Evolutionary conservation across 2,113 vertebrate genomes (phyloP), one percentile per base, ranked within the genome.

Genomic region (Pseudonaja textilis): DNA sequence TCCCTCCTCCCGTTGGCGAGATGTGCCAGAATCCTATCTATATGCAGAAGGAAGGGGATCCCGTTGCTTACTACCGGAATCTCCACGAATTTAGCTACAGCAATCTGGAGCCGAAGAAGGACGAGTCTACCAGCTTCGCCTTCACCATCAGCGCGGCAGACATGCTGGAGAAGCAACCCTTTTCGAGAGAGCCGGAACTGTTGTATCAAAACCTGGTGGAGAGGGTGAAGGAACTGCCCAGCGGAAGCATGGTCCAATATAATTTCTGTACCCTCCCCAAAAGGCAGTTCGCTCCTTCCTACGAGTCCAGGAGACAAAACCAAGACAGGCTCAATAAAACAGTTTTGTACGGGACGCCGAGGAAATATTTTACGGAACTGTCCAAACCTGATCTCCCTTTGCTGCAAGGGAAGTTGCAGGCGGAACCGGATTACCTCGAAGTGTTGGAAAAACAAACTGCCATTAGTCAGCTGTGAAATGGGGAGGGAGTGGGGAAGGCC

Each of bases 1-100:
- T 99, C 93, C 98, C 99, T 34, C 98, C 99, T 52, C 98, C 99
- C 0, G 97, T 99, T 88, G 98, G 98, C 42, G 99, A 99, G 96
- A 99, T 99, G 99, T 99, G 99, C 97, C 99, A 99, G 96, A 99
- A 99, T 93, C 99, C 99, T 1, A 99, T 99, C 94, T 99, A 99
- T 97, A 98, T 99, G 98, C 99, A 99, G 96, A 99, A 99, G 92
- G 99, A 99, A 64, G 98, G 98, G 0, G 99, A 99, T 92, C 98
- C 98, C 0, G 98, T 99, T 92, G 98, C 98, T 16, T 99, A 98
- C 93, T 99, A 99, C 93, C 98, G 99, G 91, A 99, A 99, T 96
- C 97, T 99, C 93, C 99, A 99, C 56, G 99, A 99, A 18, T 98
- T 99, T 93, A 98, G 98, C 93, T 99, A 99, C 45, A 97, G 98